A percentile compares a stretch with the other conserved stretches of the same genome.
Evolutionary conservation across 2,113 vertebrate species (phyloP).

Genomic region (Cepphus grylle): DNA sequence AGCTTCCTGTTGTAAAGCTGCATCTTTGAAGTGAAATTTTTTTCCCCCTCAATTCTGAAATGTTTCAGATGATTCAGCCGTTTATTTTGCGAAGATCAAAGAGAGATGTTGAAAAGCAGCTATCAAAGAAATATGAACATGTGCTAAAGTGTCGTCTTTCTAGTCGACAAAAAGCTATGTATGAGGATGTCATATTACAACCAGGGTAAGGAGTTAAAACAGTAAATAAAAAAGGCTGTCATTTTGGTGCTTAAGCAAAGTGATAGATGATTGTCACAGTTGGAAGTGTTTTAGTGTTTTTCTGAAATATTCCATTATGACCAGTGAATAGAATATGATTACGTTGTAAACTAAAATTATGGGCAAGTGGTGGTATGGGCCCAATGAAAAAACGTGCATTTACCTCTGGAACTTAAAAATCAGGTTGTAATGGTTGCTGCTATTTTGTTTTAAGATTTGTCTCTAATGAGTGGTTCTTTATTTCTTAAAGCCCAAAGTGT

Average conservation of each 20-base stretch:
- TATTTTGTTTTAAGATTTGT: neutral
- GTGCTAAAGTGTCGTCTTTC: slow-evolving; percentile 92
- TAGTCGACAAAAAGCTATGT: slow-evolving; percentile 85
- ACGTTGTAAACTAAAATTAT: neutral
- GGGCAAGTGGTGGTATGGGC: neutral
- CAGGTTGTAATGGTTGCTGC: neutral
- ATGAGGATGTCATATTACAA: slow-evolving; percentile 89
- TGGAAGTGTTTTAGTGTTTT: neutral
- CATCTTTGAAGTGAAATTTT: neutral
- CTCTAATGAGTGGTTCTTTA: neutral
- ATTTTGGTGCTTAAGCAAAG: neutral
- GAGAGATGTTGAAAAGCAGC: slow-evolving; percentile 91
- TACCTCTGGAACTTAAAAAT: neutral
- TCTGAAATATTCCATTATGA: neutral
- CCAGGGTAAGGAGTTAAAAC: slow-evolving; percentile 75
- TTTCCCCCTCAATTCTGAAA: neutral
- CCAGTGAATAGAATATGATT: neutral
- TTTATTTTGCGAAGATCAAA: slow-evolving; percentile 92
- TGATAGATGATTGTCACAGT: neutral
- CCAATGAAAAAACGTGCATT: neutral
- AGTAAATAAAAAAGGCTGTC: neutral
- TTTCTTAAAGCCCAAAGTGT: neutral
- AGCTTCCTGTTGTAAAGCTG: neutral
- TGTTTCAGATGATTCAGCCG: slow-evolving; percentile 86
- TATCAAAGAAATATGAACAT: slow-evolving; percentile 90